Base-by-base conservation (phyloP, 1,140 invertebrate species). In the Cherax destructor region DNA sequence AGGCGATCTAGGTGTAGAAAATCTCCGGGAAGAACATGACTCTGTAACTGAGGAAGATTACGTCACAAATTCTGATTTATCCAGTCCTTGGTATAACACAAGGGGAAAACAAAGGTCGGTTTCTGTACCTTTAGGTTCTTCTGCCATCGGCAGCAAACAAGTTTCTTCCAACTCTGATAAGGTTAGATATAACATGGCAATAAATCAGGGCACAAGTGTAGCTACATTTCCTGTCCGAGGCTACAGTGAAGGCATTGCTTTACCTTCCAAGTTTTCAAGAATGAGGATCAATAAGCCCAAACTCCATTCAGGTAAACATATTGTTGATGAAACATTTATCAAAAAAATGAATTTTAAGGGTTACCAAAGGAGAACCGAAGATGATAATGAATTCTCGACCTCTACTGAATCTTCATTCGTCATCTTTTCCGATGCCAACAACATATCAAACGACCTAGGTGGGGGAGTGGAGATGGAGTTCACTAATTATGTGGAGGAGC, bases 311-410 rank as follows among this genome's bases (percentile, higher is more conserved):
- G 21, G 76, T n/a, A 61, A 78, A 52, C 49, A 76, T 52, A 21
- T 9, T 18, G 50, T 50, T 56, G 50, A 76, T 3, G 85, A 86
- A 61, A 86, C 85, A 4, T 86, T 41, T 49, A 77, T 61, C n/a
- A 88, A 65, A 41, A 83, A 88, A 74, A 88, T 88, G 87, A 83
- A 83, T 50, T 88, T 88, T 30, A 88, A 83, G 24, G 87, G 87
- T 1, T 88, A 88, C 65, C 18, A 74, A n/a, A 52, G 10, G 18
- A 72, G 18, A 69, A 49, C 24, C 2, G 83, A 85, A 21, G 49
- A 4, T 18, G 50, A 81, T 2, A 4, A n/a, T 52, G 74, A 61
- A 11, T 41, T 52, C 11, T 79, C 24, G 10, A 61, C 3, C 21
- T 59, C 5, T 6, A 52, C 4, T 11, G 21, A 4, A 41, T 30